Conservation (phyloP, 2,888 invertebrate genomes). For the Agriopis leucophaearia region DNA sequence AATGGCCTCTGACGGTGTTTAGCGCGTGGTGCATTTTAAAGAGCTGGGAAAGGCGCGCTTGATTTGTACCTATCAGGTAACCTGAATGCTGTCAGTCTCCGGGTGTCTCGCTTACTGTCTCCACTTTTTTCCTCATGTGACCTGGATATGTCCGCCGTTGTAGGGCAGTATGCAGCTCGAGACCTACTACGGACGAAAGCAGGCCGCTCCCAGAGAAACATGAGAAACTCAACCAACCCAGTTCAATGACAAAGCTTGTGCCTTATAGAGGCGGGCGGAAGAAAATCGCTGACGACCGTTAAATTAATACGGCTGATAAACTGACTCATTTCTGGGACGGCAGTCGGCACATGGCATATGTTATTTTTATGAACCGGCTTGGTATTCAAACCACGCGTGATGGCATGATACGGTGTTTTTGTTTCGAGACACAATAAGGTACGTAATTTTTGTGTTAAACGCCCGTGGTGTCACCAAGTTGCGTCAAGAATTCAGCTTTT, state of each 20-base stretch:
- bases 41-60: conserved; percentile 47
- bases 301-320: conserved; percentile 41
- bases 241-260: conserved; percentile 52
- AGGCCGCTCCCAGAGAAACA: conserved; percentile 73
- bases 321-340: conserved; percentile 43
- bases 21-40: conserved; percentile 49
- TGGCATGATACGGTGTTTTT: conserved; percentile 12
- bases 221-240: conserved; percentile 68
- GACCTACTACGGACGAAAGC: conserved; percentile 70
- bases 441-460: conserved; percentile 27
- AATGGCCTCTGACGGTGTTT: conserved; percentile 39
- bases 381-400: conserved; percentile 20
- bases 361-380: conserved; percentile 16
- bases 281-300: conserved; percentile 44
- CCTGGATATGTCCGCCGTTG: conserved; percentile 68
- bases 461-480: conserved; percentile 22
- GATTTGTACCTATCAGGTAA: conserved; percentile 51
- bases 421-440: conserved; percentile 14
- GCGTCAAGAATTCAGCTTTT: conserved; percentile 31
- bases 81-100: conserved; percentile 71
- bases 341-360: conserved; percentile 14
- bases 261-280: conserved; percentile 48
- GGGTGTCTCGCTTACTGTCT: conserved; percentile 58
- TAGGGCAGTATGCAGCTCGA: conserved; percentile 72
- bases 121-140: conserved; percentile 69